Percentiles rank a stretch among this genome's conserved stretches.
Evolutionary conservation across 1,140 invertebrate genomes (phyloP).

Genomic region (Drosophila orena): DNA sequence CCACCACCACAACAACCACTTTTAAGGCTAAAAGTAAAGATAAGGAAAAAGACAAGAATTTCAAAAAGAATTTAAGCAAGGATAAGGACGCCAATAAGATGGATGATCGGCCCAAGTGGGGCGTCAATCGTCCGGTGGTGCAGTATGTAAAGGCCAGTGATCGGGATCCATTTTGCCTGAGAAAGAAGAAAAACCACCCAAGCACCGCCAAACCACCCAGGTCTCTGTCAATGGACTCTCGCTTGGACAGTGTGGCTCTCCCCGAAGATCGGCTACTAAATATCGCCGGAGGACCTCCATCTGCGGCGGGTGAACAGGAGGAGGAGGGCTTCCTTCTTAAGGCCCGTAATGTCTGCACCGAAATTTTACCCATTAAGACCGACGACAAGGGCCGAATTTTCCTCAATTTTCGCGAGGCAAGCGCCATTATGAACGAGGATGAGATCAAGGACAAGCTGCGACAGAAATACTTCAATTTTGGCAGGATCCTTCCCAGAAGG

Average conservation of each 20-base stretch:
- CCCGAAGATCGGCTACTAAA: conserved; percentile 48
- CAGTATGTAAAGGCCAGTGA: conserved; percentile 90
- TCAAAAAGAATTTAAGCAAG: conserved; percentile 52
- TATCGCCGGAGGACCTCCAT: conserved; percentile 13
- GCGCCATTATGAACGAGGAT: conserved; percentile 83
- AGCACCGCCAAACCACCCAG: conserved; percentile 53
- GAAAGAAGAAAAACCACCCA: conserved; percentile 77
- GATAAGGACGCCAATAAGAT: conserved; percentile 78
- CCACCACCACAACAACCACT: conserved; percentile 81
- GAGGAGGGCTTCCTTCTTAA: conserved; percentile 80
- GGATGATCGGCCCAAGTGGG: conserved; percentile 87
- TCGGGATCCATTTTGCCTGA: conserved; percentile 87
- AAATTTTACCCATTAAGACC: conserved; percentile 83
- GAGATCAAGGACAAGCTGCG: conserved; percentile 83
- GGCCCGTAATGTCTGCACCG: conserved; percentile 82
- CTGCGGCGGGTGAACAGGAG: conserved; percentile 27
- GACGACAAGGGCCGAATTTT: conserved; percentile 83
- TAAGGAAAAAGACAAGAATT: conserved; percentile 74
- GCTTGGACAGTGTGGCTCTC: conserved; percentile 57
- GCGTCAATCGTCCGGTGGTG: conserved; percentile 87
- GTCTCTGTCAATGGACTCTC: conserved; percentile 78
- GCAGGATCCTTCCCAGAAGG: conserved; percentile 72
- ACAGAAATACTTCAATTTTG: conserved; percentile 82
- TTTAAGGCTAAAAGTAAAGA: conserved; percentile 81
- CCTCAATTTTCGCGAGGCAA: conserved; percentile 81